phyloP scores from a whole-genome alignment of 2,113 vertebrate species.

The Colius striatus region DNA sequence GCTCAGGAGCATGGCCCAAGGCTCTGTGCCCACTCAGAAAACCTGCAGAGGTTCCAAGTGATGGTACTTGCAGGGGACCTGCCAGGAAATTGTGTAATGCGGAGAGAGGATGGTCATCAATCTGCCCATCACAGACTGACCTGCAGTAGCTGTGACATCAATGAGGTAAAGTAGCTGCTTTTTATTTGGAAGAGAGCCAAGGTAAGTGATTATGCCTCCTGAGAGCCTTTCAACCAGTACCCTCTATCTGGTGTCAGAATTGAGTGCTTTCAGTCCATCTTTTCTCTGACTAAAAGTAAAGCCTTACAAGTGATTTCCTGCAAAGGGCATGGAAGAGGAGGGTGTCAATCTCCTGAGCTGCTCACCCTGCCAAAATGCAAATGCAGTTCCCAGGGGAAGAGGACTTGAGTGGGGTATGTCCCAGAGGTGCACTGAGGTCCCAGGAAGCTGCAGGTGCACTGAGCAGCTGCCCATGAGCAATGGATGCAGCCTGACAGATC shows the following conservation, averaged over 20 bases:
- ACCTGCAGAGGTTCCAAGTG: neutral
- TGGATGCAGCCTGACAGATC: neutral
- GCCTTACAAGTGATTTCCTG: neutral
- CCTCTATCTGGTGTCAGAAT: neutral
- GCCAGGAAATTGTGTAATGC: no score
- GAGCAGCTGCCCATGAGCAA: neutral
- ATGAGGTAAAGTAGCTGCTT: neutral
- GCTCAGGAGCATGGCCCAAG: neutral
- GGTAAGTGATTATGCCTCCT: neutral
- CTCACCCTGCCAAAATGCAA: no score
- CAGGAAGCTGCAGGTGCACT: neutral
- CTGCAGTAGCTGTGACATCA: neutral
- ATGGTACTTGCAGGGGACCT: neutral
- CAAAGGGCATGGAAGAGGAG: no score
- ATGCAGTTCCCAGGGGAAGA: neutral
- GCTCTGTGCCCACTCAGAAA: neutral
- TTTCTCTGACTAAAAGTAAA: neutral
- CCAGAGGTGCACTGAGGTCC: neutral
- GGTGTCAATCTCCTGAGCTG: no score
- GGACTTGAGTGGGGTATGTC: neutral
- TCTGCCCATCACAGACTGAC: neutral
- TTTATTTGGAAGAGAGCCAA: neutral
- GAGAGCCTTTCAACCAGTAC: neutral
- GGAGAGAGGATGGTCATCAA: neutral
- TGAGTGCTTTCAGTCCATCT: neutral